Evolutionary conservation across 2,888 invertebrate species (phyloP), one percentile per base, ranked within the genome.

Genomic region (Meloe dianella): DNA sequence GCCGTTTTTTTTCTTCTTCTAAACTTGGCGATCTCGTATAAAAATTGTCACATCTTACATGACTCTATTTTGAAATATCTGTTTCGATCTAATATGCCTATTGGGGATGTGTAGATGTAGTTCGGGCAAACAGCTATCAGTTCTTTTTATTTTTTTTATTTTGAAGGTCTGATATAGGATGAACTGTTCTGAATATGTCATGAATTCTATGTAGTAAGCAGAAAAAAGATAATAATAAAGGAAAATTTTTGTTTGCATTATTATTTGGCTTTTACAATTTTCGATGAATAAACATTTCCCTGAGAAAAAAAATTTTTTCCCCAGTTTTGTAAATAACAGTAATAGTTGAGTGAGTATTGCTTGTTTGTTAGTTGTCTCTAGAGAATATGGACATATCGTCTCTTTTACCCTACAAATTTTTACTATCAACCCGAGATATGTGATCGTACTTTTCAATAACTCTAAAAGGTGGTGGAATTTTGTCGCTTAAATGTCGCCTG

Each of bases 371-470:
- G 41, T 7, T 47, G 20, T 54, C 54, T 22, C 22, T 27, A 24
- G 54, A 22, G 54, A 12, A 54, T 54, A 24, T 14, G 54, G 54
- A 54, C 54, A 54, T 54, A 24, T 54, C 54, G 27, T 54, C 54
- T 54, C 54, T 27, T 24, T 54, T 54, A 54, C 54, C 27, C n/a
- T n/a, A 10, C 3, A 24, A 54, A 54, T 54, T 54, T 80, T 80
- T 79, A 80, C 80, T 80, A 80, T 77, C 79, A 79, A 79, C 76
- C 80, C 79, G 80, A 81, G 81, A 80, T 81, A 81, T 80, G 80
- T 78, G 81, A 81, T 81, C 79, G 77, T 78, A 79, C 79, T 81
- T 82, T 82, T 82, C 82, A 82, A 82, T 82, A 82, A 81, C 81
- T 81, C 79, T 82, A 82, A 82, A 82, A 82, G 82, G 81, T 73